Percentiles rank a stretch among this genome's conserved stretches.
Conservation (phyloP, 2,113 vertebrate species). For the Pachycephala philippinensis region DNA sequence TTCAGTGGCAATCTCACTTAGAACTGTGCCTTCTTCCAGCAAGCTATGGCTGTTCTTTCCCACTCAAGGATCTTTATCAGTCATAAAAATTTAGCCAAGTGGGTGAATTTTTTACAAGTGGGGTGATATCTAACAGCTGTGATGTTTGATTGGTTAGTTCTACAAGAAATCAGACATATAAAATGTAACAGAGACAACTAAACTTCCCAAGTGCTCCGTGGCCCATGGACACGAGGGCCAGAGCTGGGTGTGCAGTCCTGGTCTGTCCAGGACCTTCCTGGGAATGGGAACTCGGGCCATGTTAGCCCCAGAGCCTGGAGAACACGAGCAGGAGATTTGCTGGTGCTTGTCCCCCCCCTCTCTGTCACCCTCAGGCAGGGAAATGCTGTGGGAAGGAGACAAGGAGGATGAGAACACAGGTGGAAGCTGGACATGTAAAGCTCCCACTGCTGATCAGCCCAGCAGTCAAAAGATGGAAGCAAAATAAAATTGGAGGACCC, state of each 20-base stretch:
- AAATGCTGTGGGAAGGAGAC: not conserved
- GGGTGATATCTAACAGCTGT: not conserved
- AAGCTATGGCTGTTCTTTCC: not conserved
- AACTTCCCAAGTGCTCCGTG: not conserved
- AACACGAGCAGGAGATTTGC: not conserved
- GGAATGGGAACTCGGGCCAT: not conserved
- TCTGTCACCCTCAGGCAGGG: not conserved
- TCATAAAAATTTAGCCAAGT: not conserved
- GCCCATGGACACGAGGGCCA: fast-evolving
- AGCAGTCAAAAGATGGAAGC: not conserved
- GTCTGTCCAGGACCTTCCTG: not conserved
- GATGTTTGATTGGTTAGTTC: not conserved
- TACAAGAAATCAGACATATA: not conserved
- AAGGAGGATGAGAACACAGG: not conserved
- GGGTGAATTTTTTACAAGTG: not conserved
- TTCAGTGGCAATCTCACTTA: not conserved
- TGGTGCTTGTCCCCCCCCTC: not conserved
- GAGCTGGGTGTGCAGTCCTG: not conserved
- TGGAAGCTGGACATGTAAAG: not conserved
- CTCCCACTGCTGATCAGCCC: not conserved
- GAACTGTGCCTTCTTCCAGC: not conserved
- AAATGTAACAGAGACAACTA: not conserved
- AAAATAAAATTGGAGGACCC: not conserved
- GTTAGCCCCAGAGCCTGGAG: not conserved
- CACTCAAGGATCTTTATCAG: not conserved